Conservation (phyloP, 1,140 invertebrate genomes). For the Nautilus pompilius region DNA sequence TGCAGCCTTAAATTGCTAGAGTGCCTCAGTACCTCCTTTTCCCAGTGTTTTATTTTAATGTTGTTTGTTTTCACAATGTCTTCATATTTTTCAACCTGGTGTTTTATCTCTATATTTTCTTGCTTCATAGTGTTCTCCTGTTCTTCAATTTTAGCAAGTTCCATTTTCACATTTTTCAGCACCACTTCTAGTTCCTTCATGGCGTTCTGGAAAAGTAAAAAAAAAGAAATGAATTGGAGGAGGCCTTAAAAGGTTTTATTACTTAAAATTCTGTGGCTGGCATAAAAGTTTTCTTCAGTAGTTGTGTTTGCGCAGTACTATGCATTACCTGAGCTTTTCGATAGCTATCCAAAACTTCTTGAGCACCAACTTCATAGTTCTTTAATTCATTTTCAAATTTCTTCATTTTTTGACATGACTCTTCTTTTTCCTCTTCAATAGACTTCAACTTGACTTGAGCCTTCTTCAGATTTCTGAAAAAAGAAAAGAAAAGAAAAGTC, state of each 20-base stretch:
- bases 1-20: too few species aligned
- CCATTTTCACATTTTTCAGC: slow-evolving; percentile 60
- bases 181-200: slow-evolving; percentile 60
- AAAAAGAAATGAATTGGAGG: background rate
- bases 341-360: slow-evolving; percentile 58
- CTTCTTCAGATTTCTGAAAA: slow-evolving; percentile 67
- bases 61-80: slow-evolving; percentile 67
- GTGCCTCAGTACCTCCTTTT: slow-evolving; percentile 52
- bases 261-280: too few species aligned
- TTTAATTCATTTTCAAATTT: slow-evolving; percentile 41
- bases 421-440: slow-evolving; percentile 44
- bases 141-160: slow-evolving; percentile 74
- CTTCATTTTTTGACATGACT: slow-evolving; percentile 40
- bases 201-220: slow-evolving; percentile 45
- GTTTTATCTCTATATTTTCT: slow-evolving; percentile 40
- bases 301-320: background rate
- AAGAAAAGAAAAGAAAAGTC: background rate
- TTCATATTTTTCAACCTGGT: slow-evolving; percentile 65
- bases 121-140: slow-evolving; percentile 44
- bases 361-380: slow-evolving; percentile 47
- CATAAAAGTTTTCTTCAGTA: too few species aligned
- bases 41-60: slow-evolving; percentile 55
- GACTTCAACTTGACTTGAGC: slow-evolving; percentile 65
- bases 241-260: background rate
- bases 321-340: slow-evolving; percentile 50